Percentiles rank a stretch among this genome's conserved stretches.
phyloP scores from a whole-genome alignment of 2,113 vertebrate genomes.

The Callorhinus ursinus region DNA sequence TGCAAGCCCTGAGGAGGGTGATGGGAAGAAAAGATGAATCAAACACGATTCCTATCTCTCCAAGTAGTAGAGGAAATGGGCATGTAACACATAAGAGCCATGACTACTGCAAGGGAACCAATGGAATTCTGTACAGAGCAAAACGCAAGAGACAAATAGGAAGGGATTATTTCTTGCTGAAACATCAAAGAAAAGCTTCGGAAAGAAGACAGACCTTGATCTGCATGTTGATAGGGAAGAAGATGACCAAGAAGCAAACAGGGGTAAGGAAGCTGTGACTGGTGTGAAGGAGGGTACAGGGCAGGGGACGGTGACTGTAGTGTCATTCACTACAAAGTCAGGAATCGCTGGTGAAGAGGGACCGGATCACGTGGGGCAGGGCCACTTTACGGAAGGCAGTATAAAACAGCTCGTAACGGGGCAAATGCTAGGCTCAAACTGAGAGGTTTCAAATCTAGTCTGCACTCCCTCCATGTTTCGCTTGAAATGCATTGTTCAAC shows the following conservation, averaged over 20 bases:
- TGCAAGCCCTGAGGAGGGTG: background rate
- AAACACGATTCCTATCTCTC: background rate
- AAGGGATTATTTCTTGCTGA: background rate
- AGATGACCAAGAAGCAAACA: background rate
- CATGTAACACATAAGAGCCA: background rate
- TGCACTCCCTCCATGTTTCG: background rate
- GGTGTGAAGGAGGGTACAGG: background rate
- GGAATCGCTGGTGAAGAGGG: background rate
- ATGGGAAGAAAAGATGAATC: constrained; percentile 23
- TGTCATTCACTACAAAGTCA: background rate
- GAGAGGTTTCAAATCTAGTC: background rate
- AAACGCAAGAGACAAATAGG: background rate
- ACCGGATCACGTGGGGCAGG: background rate
- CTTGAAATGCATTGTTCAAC: background rate
- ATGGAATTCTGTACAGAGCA: background rate
- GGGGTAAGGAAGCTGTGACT: background rate
- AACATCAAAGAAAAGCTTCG: background rate
- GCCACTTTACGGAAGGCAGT: too few relatives aligned
- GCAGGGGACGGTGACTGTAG: background rate
- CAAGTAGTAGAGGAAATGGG: background rate
- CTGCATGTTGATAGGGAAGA: background rate
- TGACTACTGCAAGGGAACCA: background rate
- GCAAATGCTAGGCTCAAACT: background rate
- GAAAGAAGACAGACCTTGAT: background rate
- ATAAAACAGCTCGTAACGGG: background rate